Conservation (phyloP, 1,140 invertebrate genomes). For the Ganaspis sp. region DNA sequence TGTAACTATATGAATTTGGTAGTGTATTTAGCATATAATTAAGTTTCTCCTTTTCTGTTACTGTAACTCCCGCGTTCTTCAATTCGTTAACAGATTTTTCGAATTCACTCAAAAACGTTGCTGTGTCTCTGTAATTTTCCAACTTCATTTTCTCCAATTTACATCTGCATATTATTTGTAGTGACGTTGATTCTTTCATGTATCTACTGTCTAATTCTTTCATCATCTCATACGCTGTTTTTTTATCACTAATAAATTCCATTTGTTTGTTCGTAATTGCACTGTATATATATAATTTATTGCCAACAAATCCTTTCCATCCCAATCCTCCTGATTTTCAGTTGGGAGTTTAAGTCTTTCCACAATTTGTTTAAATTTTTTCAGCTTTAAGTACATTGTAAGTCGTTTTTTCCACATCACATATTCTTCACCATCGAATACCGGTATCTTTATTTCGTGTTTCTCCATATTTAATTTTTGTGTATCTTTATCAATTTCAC, state of each 20-base stretch:
- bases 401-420: too few species aligned
- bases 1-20: conserved; percentile 53
- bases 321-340: conserved; percentile 31
- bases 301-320: conserved; percentile 45
- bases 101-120: conserved; percentile 53
- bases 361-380: too few species aligned
- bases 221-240: conserved; percentile 49
- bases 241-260: conserved; percentile 43
- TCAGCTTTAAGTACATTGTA: too few species aligned
- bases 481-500: too few species aligned
- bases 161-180: conserved; percentile 52
- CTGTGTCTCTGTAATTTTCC: conserved; percentile 43
- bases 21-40: conserved; percentile 61
- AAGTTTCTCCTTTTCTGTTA: conserved; percentile 56
- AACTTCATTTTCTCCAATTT: conserved; percentile 49
- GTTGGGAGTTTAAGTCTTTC: too few species aligned
- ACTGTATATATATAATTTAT: conserved; percentile 52
- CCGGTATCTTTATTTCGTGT: too few species aligned
- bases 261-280: conserved; percentile 51
- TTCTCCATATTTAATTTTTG: too few species aligned
- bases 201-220: conserved; percentile 55
- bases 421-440: too few species aligned
- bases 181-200: conserved; percentile 52
- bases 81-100: conserved; percentile 54
- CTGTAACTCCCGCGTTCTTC: conserved; percentile 47